Evolutionary conservation across 92 coral and sea anemone genomes (phyloP), one percentile per base, ranked within the genome.

Genomic region (Galaxea fascicularis): DNA sequence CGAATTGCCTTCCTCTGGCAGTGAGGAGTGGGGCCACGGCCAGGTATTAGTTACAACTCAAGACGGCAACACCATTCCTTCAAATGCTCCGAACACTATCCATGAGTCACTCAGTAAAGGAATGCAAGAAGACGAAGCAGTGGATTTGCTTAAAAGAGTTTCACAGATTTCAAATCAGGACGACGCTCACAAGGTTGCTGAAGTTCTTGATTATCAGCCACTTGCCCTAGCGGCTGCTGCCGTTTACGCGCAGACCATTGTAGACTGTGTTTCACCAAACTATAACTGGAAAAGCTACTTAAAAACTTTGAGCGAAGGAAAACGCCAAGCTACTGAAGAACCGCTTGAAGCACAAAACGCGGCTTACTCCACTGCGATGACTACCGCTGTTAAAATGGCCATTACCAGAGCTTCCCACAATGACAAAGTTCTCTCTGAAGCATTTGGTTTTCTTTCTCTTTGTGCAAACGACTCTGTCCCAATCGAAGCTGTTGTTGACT

Each of bases 191-290:
- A 72, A 52, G 65, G 82, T 87, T 27, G 90, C 82, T 1, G 82
- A 87, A 49, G 30, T 73, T 29, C 82, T 87, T 0, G 81, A 87
- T 24, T 87, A 78, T 49, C 81, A 87, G 51, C 90, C 90, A 11
- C 76, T 87, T 39, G 76, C 90, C 44, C 30, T 87, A 29, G 60
- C 65, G 11, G 79, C 85, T 65, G 90, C 86, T 60, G 85, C 90
- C 21, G 0, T 0, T 44, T 71, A 41, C 18, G 54, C 21, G 22
- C 58, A 39, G 56, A 49, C 56, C n/a, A 9, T 47, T 71, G 76
- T 14, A 28, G 16, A 39, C 15, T 8, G 18, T 13, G 71, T 44
- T 20, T 71, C 58, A 18, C 12, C 57, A n/a, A 41, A 21, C 57
- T 71, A 71, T 4, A 25, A 26, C 74, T 89, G 92, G 92, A 22